Evolutionary conservation across 2,888 invertebrate genomes (phyloP).

Genomic region (Dynastes hyllus): DNA sequence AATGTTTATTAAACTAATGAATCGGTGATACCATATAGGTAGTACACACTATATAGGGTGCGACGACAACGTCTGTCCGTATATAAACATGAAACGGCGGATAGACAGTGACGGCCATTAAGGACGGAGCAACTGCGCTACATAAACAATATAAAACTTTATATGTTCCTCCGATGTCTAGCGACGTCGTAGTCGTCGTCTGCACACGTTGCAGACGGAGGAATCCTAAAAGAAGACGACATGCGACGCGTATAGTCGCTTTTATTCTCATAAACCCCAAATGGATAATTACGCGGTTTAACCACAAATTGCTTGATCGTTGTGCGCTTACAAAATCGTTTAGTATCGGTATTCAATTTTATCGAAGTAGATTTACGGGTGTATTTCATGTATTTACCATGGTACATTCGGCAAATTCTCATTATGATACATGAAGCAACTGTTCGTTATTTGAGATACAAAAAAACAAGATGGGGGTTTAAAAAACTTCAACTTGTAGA

Average conservation of each 20-base stretch:
- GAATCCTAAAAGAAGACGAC: background rate
- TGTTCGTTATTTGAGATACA: too few species aligned
- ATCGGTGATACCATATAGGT: constrained; percentile 3
- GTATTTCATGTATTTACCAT: too few species aligned
- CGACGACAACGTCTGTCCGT: background rate
- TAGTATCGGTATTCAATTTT: constrained; percentile 1
- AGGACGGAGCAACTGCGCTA: constrained; percentile 8
- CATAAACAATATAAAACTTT: constrained; percentile 44
- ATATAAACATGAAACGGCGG: constrained; percentile 36
- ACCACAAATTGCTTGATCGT: constrained; percentile 5
- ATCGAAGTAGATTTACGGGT: background rate
- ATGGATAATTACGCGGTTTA: too few species aligned
- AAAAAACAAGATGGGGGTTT: too few species aligned
- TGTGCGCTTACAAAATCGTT: background rate
- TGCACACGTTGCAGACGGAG: constrained; percentile 2
- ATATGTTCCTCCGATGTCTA: constrained; percentile 26
- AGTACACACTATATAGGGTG: too few species aligned
- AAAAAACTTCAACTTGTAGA: too few species aligned
- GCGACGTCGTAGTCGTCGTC: background rate
- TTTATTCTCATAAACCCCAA: constrained; percentile 15
- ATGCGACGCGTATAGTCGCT: background rate
- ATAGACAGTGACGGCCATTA: constrained; percentile 35
- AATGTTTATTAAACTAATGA: constrained; percentile 47
- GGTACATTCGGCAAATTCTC: too few species aligned
- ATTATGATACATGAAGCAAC: too few species aligned